phyloP scores from a whole-genome alignment of 2,797 vertebrate genomes.

The Morus bassanus region DNA sequence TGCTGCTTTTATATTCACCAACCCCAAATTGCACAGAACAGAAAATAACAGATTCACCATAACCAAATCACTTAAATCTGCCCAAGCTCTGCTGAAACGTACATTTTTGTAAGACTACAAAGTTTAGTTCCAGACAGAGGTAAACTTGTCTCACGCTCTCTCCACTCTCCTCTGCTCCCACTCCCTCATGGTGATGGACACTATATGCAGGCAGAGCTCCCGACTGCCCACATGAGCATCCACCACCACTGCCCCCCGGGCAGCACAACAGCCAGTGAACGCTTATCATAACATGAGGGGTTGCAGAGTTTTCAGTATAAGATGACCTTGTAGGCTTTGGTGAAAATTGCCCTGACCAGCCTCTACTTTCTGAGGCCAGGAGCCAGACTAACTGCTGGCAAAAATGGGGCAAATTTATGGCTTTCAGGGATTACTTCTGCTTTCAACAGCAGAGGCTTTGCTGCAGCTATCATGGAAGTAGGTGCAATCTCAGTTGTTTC shows the following conservation, averaged over 20 bases:
- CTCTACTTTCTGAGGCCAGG: neutral
- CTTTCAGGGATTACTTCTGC: neutral
- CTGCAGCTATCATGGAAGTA: neutral
- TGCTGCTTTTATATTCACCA: neutral
- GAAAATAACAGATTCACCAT: conserved; percentile 1
- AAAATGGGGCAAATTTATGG: neutral
- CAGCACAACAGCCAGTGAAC: accelerated
- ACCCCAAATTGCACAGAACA: neutral
- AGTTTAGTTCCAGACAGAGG: neutral
- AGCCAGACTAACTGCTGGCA: neutral
- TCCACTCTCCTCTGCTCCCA: neutral
- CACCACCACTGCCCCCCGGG: accelerated
- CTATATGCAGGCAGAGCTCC: neutral
- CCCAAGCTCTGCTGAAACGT: neutral
- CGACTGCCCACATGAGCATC: accelerated
- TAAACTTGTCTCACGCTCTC: neutral
- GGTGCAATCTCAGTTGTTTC: neutral
- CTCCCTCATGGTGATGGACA: neutral
- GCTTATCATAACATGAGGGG: neutral
- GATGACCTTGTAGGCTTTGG: neutral
- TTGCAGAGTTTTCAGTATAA: neutral
- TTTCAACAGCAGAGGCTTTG: neutral
- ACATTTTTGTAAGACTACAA: neutral
- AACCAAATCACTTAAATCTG: neutral
- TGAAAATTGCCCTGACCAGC: neutral